Percentiles rank a stretch among this genome's conserved stretches.
These are phyloP conservation scores for Germaria angustata DNA, from an alignment of 2,888 invertebrate species.

Conservation along the genomic window DNA sequence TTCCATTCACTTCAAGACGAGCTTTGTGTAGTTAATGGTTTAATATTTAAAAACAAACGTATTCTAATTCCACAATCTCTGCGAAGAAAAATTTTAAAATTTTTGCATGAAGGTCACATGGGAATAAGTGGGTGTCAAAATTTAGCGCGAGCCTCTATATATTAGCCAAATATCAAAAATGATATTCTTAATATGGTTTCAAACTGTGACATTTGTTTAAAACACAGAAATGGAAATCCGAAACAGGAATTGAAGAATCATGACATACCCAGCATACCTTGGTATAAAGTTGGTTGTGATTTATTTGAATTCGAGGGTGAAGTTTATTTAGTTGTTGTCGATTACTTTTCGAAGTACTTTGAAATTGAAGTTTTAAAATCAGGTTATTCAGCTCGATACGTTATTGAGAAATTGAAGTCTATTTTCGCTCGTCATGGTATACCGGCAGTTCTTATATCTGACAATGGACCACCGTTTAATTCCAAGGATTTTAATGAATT, in stretches of 20 bases:
- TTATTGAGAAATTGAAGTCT: constrained; percentile 43
- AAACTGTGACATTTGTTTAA: too few species aligned
- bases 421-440: constrained; percentile 63
- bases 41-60: too few species aligned
- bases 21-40: too few species aligned
- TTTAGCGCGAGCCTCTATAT: constrained; percentile 41
- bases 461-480: too few species aligned
- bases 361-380: constrained; percentile 15
- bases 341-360: constrained; percentile 26
- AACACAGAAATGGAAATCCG: constrained; percentile 8
- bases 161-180: too few species aligned
- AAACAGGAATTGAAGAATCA: constrained; percentile 36
- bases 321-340: constrained; percentile 46
- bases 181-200: too few species aligned
- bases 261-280: constrained; percentile 21
- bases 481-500: too few species aligned
- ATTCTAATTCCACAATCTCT: too few species aligned
- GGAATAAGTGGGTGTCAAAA: constrained; percentile 48
- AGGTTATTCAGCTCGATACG: not conserved
- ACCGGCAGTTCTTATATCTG: constrained; percentile 50
- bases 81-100: too few species aligned
- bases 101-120: too few species aligned
- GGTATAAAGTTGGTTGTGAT: constrained; percentile 46
- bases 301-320: constrained; percentile 50
- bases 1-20: too few species aligned